phyloP scores from a whole-genome alignment of 2,113 vertebrate genomes.

The Myodes glareolus region DNA sequence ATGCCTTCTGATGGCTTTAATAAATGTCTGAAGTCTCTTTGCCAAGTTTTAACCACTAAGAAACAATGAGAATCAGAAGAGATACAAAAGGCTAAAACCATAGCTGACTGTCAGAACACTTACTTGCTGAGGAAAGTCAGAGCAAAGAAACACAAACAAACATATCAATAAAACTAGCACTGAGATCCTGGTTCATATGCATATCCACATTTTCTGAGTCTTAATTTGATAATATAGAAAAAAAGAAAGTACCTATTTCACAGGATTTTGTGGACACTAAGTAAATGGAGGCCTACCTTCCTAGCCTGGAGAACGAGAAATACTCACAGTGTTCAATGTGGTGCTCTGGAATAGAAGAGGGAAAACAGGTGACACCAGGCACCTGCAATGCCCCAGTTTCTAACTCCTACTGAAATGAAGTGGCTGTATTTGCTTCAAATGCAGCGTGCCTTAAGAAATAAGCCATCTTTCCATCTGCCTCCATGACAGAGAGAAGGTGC shows the following conservation, averaged over 20 bases:
- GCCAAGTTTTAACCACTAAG: background rate
- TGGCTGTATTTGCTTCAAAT: background rate
- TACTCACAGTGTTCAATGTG: background rate
- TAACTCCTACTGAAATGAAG: background rate
- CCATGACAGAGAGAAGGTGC: slow-evolving; percentile 64
- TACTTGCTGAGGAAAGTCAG: background rate
- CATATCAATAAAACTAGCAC: background rate
- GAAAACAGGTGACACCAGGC: background rate
- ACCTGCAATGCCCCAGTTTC: background rate
- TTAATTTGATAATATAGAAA: background rate
- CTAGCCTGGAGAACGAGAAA: background rate
- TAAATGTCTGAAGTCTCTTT: background rate
- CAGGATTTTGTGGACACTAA: background rate
- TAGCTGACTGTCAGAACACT: background rate
- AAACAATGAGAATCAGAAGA: background rate
- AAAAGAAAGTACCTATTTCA: background rate
- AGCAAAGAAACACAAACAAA: background rate
- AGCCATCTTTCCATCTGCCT: slow-evolving; percentile 55
- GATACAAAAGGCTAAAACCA: background rate
- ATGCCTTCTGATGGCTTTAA: background rate
- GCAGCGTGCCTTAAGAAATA: background rate
- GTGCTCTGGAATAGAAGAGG: background rate
- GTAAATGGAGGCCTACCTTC: background rate
- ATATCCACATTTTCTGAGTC: background rate
- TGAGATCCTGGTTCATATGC: background rate